These are phyloP conservation scores for Spinibarbus caldwelli DNA, from an alignment of 2,797 vertebrate genomes.

Conservation along the genomic window DNA sequence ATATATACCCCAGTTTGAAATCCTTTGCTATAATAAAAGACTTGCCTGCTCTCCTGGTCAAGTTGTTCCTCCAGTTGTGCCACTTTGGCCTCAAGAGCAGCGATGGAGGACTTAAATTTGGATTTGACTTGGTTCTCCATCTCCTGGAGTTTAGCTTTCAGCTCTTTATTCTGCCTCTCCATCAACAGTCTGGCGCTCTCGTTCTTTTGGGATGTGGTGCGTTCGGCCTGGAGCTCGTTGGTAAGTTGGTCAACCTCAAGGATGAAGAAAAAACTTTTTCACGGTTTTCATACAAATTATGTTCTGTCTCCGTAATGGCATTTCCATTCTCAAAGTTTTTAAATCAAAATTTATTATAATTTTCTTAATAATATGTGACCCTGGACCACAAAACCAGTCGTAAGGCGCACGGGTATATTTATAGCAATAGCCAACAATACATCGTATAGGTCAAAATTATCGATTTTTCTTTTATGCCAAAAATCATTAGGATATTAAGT, in stretches of 20 bases:
- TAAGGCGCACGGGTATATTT: too few relatives aligned
- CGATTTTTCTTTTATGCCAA: too few relatives aligned
- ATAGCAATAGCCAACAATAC: too few relatives aligned
- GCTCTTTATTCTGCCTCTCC: conserved; percentile 93
- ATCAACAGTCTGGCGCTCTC: conserved; percentile 91
- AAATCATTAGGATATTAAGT: too few relatives aligned
- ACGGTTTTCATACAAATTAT: not conserved
- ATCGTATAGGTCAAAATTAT: too few relatives aligned
- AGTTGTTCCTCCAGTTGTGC: conserved; percentile 90
- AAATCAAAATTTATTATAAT: not conserved
- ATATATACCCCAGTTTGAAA: not conserved
- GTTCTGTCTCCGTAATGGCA: not conserved
- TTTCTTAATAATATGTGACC: not conserved
- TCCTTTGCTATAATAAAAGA: not conserved
- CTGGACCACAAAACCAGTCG: too few relatives aligned
- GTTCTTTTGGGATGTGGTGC: conserved; percentile 84
- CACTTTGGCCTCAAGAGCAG: conserved; percentile 90
- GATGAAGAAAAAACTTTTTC: not conserved
- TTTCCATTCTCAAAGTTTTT: conserved; percentile 7
- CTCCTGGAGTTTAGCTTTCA: conserved; percentile 92
- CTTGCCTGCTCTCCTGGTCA: conserved; percentile 91
- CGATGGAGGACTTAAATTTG: conserved; percentile 89
- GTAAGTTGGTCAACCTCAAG: conserved; percentile 90
- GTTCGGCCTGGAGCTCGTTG: conserved; percentile 87
- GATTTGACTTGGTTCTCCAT: conserved; percentile 88